Percentiles rank a stretch among this genome's conserved stretches.
These are phyloP conservation scores for Calycopis cecrops DNA, from an alignment of 1,140 invertebrate species.

Conservation along the genomic window DNA sequence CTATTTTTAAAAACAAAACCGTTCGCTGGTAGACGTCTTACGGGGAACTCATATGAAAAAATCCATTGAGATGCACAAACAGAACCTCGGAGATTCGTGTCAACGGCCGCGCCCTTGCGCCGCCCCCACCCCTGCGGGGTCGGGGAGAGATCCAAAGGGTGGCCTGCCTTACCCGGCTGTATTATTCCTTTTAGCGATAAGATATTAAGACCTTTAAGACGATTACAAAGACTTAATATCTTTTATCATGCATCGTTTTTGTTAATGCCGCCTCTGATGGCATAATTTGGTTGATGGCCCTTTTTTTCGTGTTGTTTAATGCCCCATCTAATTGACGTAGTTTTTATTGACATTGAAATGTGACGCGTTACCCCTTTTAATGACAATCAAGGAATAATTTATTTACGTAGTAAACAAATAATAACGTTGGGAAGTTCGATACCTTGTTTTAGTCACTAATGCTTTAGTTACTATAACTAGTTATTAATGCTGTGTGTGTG, in stretches of 20 bases:
- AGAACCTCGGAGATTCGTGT: constrained; percentile 61
- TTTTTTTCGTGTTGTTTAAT: constrained; percentile 28
- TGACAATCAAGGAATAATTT: no score
- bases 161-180: constrained; percentile 37
- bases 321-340: constrained; percentile 17
- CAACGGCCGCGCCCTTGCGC: constrained; percentile 56
- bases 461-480: no score
- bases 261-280: constrained; percentile 39
- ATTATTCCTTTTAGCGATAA: constrained; percentile 39
- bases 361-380: no score
- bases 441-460: no score
- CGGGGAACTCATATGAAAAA: constrained; percentile 52
- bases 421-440: no score
- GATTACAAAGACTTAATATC: constrained; percentile 47
- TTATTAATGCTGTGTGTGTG: no score
- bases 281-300: constrained; percentile 51
- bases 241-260: constrained; percentile 48
- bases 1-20: constrained; percentile 46
- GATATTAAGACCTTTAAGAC: constrained; percentile 52
- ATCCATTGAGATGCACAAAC: constrained; percentile 63
- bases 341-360: constrained; percentile 11
- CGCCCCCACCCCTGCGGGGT: constrained; percentile 26
- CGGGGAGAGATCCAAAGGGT: constrained; percentile 48
- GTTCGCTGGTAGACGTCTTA: constrained; percentile 45
- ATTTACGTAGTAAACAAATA: no score